A percentile compares a stretch with the other conserved stretches of the same genome.
phyloP scores from a whole-genome alignment of 2,888 invertebrate species.

The Gordius sp. region DNA sequence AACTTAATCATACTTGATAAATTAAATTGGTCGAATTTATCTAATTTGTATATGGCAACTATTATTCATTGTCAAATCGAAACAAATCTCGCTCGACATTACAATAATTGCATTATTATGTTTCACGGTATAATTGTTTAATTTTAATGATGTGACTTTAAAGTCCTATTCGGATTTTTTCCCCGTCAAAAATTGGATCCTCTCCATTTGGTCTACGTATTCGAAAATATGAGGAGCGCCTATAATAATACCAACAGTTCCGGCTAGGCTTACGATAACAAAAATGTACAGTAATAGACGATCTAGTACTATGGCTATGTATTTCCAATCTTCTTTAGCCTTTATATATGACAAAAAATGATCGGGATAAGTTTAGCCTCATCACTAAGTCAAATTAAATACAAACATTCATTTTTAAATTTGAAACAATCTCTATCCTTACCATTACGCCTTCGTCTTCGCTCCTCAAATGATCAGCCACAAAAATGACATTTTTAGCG shows the following conservation, averaged over 20 bases:
- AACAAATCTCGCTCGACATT: too few relatives aligned
- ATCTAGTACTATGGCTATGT: constrained; percentile 33
- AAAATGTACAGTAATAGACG: constrained; percentile 31
- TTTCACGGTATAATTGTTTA: too few relatives aligned
- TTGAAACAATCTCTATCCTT: too few relatives aligned
- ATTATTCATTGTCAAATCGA: too few relatives aligned
- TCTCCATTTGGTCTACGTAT: constrained; percentile 26
- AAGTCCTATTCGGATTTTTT: constrained; percentile 6
- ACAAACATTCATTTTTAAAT: too few relatives aligned
- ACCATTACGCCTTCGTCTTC: constrained; percentile 11
- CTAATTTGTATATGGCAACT: too few relatives aligned
- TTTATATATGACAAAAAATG: constrained; percentile 21
- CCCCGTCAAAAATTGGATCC: constrained; percentile 10
- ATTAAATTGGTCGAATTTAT: too few relatives aligned
- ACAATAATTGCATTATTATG: too few relatives aligned
- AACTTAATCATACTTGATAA: too few relatives aligned
- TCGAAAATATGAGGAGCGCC: constrained; percentile 31
- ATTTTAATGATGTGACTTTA: too few relatives aligned
- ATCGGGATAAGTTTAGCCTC: too few relatives aligned
- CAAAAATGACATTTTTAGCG: constrained; percentile 5
- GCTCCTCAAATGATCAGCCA: constrained; percentile 7
- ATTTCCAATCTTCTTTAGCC: constrained; percentile 33
- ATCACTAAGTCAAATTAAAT: too few relatives aligned
- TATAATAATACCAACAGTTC: constrained; percentile 29
- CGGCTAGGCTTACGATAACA: constrained; percentile 30